Base-by-base conservation (phyloP, 2,113 vertebrate species). In the Nymphicus hollandicus region DNA sequence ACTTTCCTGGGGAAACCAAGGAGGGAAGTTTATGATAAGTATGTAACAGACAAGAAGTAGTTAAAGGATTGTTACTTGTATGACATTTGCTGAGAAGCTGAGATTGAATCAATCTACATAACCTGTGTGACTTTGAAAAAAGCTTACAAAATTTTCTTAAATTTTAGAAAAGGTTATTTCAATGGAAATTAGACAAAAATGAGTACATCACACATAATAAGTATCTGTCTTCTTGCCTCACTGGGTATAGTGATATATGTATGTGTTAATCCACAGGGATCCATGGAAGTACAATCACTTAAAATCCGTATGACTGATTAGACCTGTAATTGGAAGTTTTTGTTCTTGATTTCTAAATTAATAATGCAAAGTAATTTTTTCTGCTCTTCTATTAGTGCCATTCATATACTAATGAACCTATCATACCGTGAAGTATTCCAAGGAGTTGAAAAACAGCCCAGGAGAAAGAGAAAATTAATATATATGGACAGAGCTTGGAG, bases 401-500 rank as follows among this genome's bases (percentile, higher is more conserved):
- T 87, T 81, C 27, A 23, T 39, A 72, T 31, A 39, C 27, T 81
- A 50, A 72, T 44, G 58, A 72, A 44, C 7, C 3, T 39, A 23
- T 41, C 41, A 24, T 15, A 55, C 19, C 50, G 17, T 58, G 16
- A 70, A 71, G 24, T 72, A 55, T 65, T 29, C 44, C 27, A 61
- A n/a, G 41, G 28, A 2, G 1, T 4, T 85, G 44, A n/a, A 83
- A 94, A 94, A 66, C 10, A 39, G 10, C 44, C 18, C 28, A 66
- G 7, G 25, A 33, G 28, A 81, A 86, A 73, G 23, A 84, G 18
- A 79, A 95, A 81, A 89, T 37, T 8, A 31, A 31, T 60, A 19
- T 11, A 10, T 64, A 25, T 0, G 1, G 37, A 73, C 1, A 4
- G 41, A 81, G 4, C 9, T 25, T 17, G 41, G 12, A 87, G 50